These are phyloP conservation scores for Drosophila sturtevanti DNA, from an alignment of 1,140 invertebrate species.

Conservation along the genomic window DNA sequence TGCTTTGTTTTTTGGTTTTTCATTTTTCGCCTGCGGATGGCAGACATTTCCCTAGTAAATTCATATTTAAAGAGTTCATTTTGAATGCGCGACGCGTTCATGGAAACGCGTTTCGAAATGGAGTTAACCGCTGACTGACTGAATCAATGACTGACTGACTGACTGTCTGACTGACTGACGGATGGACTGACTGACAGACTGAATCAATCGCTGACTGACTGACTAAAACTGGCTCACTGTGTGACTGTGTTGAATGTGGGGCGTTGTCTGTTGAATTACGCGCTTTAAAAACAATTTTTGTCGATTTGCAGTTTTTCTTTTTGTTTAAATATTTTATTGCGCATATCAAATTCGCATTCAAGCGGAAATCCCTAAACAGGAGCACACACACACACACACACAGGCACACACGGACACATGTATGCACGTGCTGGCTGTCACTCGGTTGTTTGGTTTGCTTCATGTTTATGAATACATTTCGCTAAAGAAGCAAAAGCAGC, in stretches of 20 bases:
- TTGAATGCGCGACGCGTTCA: conserved; percentile 65
- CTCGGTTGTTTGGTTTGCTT: conserved; percentile 71
- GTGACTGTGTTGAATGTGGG: conserved; percentile 9
- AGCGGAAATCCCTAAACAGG: conserved; percentile 78
- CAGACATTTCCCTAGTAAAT: conserved; percentile 30
- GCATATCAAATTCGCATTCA: conserved; percentile 79
- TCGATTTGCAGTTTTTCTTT: conserved; percentile 40
- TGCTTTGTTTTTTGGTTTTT: background rate
- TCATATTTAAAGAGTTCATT: conserved; percentile 75
- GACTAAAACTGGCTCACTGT: conserved; percentile 19
- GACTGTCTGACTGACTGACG: conserved; percentile 28
- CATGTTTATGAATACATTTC: conserved; percentile 79
- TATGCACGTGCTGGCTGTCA: conserved; percentile 72
- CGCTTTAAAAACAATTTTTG: conserved; percentile 79
- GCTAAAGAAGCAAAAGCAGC: conserved; percentile 11
- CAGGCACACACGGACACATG: conserved; percentile 39
- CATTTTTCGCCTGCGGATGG: background rate
- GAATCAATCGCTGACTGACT: conserved; percentile 24
- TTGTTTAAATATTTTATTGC: conserved; percentile 78
- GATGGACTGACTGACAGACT: conserved; percentile 23
- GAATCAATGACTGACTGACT: conserved; percentile 23
- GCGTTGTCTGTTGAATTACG: conserved; percentile 71
- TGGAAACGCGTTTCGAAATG: conserved; percentile 50
- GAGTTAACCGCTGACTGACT: conserved; percentile 29
- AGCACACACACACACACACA: conserved; percentile 42